Percentiles rank a stretch among this genome's conserved stretches.
Evolutionary conservation across 1,140 invertebrate genomes (phyloP).

Genomic region (Bilobella aurantiaca): DNA sequence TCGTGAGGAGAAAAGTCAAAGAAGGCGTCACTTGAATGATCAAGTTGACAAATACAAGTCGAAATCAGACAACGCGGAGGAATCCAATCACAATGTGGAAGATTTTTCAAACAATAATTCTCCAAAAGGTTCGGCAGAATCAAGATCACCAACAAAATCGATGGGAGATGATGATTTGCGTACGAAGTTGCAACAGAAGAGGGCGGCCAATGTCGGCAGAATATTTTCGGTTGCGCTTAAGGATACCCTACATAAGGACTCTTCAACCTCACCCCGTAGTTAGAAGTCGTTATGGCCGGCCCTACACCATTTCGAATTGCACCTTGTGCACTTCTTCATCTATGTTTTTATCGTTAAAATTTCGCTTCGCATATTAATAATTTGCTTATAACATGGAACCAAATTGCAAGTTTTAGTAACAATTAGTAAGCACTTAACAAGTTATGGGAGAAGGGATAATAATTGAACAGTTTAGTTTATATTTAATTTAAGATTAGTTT

Average conservation of each 20-base stretch:
- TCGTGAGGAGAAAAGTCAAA: not conserved
- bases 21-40: not conserved
- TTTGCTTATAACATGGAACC: no score
- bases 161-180: not conserved
- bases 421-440: no score
- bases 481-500: no score
- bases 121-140: not conserved
- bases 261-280: not conserved
- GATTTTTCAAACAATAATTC: not conserved
- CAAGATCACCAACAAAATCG: not conserved
- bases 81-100: not conserved
- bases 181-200: conserved; percentile 5
- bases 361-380: no score
- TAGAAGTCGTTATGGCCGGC: no score
- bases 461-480: no score
- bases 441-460: no score
- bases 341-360: no score
- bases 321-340: no score
- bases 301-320: no score
- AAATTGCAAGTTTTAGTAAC: no score
- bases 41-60: not conserved
- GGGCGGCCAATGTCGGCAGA: not conserved
- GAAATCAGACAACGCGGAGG: not conserved
- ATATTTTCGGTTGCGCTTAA: not conserved
- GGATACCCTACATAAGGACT: not conserved